Conservation (phyloP, 2,888 invertebrate species). For the Eucera pruinosa region DNA sequence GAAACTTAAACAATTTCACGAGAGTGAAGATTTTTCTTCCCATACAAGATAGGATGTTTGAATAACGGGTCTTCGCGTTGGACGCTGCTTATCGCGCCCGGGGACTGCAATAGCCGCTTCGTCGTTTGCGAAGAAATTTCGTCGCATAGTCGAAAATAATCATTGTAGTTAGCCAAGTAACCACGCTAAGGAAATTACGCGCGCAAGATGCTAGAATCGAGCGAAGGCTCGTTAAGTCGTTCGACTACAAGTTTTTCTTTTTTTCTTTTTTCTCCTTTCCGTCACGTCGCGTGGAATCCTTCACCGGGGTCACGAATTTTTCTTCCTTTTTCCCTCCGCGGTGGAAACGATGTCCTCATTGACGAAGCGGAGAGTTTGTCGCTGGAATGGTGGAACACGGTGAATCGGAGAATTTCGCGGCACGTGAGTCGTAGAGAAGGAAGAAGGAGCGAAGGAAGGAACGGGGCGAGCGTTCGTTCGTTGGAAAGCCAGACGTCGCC, state of each 20-base stretch:
- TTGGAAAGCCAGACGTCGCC: constrained; percentile 73
- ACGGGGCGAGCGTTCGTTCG: constrained; percentile 34
- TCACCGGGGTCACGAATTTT: constrained; percentile 13
- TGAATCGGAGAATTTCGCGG: constrained; percentile 57
- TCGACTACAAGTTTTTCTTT: constrained; percentile 17
- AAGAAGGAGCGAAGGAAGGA: constrained; percentile 58
- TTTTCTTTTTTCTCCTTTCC: neutral
- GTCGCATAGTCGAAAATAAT: constrained; percentile 2
- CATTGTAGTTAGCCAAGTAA: constrained; percentile 9
- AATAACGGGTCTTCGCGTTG: constrained; percentile 8
- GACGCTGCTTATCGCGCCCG: neutral
- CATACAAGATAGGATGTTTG: neutral
- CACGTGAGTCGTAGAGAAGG: constrained; percentile 48
- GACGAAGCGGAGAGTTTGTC: too few species aligned
- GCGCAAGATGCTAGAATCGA: neutral
- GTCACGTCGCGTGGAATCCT: neutral
- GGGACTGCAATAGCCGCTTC: neutral
- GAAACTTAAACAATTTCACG: neutral
- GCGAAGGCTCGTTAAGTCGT: neutral
- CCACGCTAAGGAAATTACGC: constrained; percentile 18
- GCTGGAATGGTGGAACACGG: constrained; percentile 41
- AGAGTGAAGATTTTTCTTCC: neutral
- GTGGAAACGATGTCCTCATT: too few species aligned
- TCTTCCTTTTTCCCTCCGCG: neutral
- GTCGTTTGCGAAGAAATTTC: neutral